Evolutionary conservation across 2,888 invertebrate genomes (phyloP), one percentile per base, ranked within the genome.

Genomic region (Willowsia nigromaculata): DNA sequence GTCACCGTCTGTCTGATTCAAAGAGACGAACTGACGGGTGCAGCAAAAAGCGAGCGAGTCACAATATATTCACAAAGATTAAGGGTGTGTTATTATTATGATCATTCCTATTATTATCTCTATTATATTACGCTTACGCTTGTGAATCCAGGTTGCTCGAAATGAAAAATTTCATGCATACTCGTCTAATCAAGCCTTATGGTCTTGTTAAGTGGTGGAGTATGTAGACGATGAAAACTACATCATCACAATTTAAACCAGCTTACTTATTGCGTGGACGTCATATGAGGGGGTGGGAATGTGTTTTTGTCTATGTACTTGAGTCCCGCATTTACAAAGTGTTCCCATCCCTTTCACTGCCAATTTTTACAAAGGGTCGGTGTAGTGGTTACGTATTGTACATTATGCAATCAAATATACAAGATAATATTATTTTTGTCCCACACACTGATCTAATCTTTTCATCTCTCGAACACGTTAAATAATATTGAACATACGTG

Each of bases 11-110:
- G 18, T 37, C 68, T 18, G 33, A 82, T 50, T n/a, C 22, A 43
- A 30, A 47, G 27, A 22, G 40, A 74, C 18, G 68, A 30, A 25
- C 59, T 22, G 74, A 85, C 71, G 74, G 84, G 84, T 85, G 74
- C 71, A 74, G 84, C 74, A 9, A 65, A 9, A 40, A 81, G 43
- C 59, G 18, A 59, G 53, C 59, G 18, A 59, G 53, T 5, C n/a
- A 68, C 68, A 33, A 37, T 68, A 37, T 18, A 68, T 6, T 68
- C 37, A 18, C 65, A 33, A 56, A 74, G 59, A 33, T 53, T 59
- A 22, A 33, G 84, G 85, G 85, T 85, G 85, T 85, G 85, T 85
- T 76, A 85, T 62, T 62, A 62, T 85, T 85, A 76, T 85, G 56
- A 76, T 85, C 76, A 59, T 76, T 53, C 33, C 85, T 85, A 85